phyloP scores from a whole-genome alignment of 1,140 invertebrate species.

The Lanistes nyassanus region DNA sequence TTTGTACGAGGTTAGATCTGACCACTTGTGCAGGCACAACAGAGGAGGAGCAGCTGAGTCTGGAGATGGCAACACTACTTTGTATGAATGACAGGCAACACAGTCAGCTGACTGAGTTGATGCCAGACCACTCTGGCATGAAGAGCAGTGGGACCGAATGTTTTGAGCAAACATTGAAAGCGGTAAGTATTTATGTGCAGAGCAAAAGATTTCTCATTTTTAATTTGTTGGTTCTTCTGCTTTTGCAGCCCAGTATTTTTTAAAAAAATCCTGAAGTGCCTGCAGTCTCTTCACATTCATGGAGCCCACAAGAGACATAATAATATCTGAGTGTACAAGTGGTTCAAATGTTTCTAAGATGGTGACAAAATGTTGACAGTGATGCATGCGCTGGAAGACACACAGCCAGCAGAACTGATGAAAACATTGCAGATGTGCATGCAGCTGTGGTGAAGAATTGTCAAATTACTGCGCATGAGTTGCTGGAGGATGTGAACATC shows the following conservation, averaged over 20 bases:
- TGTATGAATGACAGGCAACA: slow-evolving; percentile 95
- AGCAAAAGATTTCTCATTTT: neutral
- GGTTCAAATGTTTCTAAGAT: no score
- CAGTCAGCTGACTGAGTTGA: slow-evolving; percentile 91
- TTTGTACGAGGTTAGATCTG: no score
- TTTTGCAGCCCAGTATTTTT: neutral
- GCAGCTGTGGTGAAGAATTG: no score
- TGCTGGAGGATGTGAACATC: no score
- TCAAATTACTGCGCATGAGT: no score
- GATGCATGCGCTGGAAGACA: neutral
- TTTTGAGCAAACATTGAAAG: slow-evolving; percentile 77
- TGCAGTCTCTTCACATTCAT: no score
- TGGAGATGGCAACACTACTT: slow-evolving; percentile 92
- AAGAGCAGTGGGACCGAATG: slow-evolving; percentile 82
- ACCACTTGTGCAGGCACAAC: slow-evolving; percentile 71
- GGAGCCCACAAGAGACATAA: neutral
- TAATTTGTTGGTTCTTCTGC: neutral
- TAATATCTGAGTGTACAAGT: neutral
- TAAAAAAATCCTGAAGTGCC: no score
- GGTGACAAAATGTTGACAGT: neutral
- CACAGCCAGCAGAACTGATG: no score
- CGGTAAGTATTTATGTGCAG: slow-evolving; percentile 67
- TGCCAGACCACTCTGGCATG: slow-evolving; percentile 94
- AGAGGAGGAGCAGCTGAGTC: slow-evolving; percentile 78
- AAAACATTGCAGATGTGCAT: no score